phyloP scores from a whole-genome alignment of 92 coral and sea anemone genomes.

The Phymanthus crucifer region DNA sequence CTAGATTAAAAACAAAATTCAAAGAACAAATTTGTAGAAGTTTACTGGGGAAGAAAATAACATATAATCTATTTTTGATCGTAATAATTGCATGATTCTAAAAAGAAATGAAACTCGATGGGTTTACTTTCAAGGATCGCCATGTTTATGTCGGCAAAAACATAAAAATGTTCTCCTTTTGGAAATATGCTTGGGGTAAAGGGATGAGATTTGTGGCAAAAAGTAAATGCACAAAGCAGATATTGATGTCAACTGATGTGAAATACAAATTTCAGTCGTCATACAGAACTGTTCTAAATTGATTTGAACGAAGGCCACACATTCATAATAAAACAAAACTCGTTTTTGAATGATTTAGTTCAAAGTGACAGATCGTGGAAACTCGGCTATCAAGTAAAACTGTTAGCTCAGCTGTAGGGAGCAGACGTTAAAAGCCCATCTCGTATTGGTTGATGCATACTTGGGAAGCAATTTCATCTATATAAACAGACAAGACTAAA shows the following conservation, averaged over 20 bases:
- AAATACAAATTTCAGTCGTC: neutral
- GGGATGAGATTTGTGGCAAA: too few relatives aligned
- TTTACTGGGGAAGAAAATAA: too few relatives aligned
- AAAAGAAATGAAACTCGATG: too few relatives aligned
- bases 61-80: too few relatives aligned
- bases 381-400: constrained; percentile 2
- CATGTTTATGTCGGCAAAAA: too few relatives aligned
- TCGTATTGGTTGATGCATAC: neutral
- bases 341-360: neutral
- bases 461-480: constrained; percentile 2
- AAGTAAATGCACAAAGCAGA: neutral
- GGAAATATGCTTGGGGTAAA: too few relatives aligned
- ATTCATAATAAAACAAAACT: neutral
- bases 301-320: neutral
- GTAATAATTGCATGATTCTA: too few relatives aligned
- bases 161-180: too few relatives aligned
- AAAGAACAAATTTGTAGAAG: too few relatives aligned
- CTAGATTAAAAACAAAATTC: too few relatives aligned
- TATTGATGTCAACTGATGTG: neutral
- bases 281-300: neutral
- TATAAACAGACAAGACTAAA: neutral
- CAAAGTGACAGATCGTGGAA: constrained; percentile 18
- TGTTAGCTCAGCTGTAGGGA: constrained; percentile 4
- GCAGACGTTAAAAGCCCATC: neutral
- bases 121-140: neutral